Evolutionary conservation across 2,797 vertebrate species (phyloP).

Genomic region (Loriculus beryllinus): DNA sequence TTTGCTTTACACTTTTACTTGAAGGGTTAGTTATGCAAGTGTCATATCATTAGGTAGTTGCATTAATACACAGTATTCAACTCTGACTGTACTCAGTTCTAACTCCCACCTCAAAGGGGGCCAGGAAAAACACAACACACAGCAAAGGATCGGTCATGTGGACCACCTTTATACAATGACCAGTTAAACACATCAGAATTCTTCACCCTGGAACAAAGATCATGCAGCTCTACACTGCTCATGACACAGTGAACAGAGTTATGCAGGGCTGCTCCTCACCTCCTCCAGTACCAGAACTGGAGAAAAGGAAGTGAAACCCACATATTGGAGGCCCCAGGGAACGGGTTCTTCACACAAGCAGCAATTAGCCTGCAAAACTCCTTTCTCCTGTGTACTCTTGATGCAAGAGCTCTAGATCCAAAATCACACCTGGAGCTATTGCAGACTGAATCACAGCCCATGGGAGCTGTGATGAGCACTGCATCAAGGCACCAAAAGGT

Average conservation of each 20-base stretch:
- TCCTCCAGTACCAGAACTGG: background rate
- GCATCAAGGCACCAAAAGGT: background rate
- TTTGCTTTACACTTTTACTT: background rate
- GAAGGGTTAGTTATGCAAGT: background rate
- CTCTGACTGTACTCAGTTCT: background rate
- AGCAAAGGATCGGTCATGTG: background rate
- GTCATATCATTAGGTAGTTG: background rate
- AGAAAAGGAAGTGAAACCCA: background rate
- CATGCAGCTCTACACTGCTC: accelerated
- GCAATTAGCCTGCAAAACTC: background rate
- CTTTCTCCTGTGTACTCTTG: background rate
- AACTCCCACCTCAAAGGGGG: background rate
- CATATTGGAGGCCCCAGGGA: background rate
- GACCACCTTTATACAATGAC: background rate
- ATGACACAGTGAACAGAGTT: accelerated
- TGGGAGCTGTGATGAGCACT: background rate
- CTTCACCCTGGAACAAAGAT: background rate
- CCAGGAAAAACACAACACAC: background rate
- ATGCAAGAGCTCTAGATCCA: background rate
- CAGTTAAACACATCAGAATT: background rate
- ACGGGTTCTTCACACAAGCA: background rate
- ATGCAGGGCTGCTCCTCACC: background rate
- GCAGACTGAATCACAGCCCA: background rate
- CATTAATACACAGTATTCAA: background rate
- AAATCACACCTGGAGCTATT: background rate